Conservation (phyloP, 2,797 vertebrate species). For the Mionectes olivaceus region DNA sequence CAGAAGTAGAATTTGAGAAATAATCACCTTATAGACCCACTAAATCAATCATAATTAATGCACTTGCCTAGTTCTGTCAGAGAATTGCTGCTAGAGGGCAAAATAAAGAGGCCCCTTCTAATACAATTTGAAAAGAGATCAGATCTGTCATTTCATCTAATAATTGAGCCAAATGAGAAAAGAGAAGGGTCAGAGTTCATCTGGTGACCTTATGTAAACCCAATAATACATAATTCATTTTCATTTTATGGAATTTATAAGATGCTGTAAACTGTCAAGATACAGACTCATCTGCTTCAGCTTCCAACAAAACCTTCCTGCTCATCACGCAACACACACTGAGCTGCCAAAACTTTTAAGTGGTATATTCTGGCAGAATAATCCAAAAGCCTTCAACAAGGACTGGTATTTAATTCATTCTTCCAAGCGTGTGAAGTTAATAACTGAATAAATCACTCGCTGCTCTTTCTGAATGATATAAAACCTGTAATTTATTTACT, state of each 20-base stretch:
- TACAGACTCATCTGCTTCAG: constrained; percentile 47
- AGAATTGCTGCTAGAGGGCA: constrained; percentile 86
- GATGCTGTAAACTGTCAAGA: constrained; percentile 71
- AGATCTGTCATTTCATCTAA: constrained; percentile 93
- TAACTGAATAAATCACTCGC: constrained; percentile 80
- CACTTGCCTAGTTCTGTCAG: constrained; percentile 87
- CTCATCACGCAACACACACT: background rate
- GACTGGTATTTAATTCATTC: constrained; percentile 79
- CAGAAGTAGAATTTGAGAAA: constrained; percentile 91
- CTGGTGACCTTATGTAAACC: constrained; percentile 81
- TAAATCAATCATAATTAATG: constrained; percentile 99
- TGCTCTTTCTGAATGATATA: constrained; percentile 81
- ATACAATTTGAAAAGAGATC: constrained; percentile 89
- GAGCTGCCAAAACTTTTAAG: constrained; percentile 66
- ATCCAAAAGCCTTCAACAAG: constrained; percentile 68
- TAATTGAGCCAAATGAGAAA: constrained; percentile 90
- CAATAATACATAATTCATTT: constrained; percentile 85
- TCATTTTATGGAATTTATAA: constrained; percentile 82
- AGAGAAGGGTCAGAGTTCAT: constrained; percentile 84
- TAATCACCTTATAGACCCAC: constrained; percentile 91
- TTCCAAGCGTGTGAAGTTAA: constrained; percentile 83
- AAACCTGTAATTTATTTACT: constrained; percentile 86
- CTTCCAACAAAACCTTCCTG: constrained; percentile 25
- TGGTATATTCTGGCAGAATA: constrained; percentile 61
- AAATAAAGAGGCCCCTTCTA: constrained; percentile 85